Conservation (phyloP, 2,113 vertebrate species). For the Atlantisia rogersi region DNA sequence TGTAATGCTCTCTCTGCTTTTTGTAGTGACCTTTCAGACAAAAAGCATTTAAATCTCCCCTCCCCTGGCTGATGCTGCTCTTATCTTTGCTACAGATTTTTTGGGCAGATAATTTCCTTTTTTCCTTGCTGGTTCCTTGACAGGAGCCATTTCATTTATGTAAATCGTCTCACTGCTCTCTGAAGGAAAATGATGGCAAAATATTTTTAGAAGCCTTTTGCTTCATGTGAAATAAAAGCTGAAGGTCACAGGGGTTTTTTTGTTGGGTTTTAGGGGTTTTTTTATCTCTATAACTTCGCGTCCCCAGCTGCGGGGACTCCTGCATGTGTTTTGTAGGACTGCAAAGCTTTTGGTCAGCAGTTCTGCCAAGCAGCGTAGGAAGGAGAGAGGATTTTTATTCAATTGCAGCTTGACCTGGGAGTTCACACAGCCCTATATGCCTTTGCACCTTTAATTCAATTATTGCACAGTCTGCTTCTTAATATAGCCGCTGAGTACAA, state of each 20-base stretch:
- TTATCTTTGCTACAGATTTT: slow-evolving; percentile 58
- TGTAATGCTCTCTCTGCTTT: slow-evolving; percentile 13
- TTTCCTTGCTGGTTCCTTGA: slow-evolving; percentile 38
- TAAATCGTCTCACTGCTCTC: slow-evolving; percentile 48
- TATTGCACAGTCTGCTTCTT: slow-evolving; percentile 47
- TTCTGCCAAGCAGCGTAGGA: slow-evolving; percentile 40
- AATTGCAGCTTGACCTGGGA: slow-evolving; percentile 40
- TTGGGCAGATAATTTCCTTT: slow-evolving; percentile 41
- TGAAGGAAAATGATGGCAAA: neutral
- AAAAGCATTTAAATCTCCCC: slow-evolving; percentile 55
- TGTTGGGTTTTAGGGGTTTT: neutral
- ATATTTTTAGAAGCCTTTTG: slow-evolving; percentile 60
- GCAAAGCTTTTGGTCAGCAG: slow-evolving; percentile 45
- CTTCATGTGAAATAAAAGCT: neutral
- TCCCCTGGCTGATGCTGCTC: neutral
- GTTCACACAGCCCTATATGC: slow-evolving; percentile 28
- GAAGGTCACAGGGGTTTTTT: slow-evolving; percentile 42
- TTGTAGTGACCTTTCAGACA: slow-evolving; percentile 11
- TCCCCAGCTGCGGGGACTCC: slow-evolving; percentile 8
- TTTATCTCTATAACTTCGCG: slow-evolving; percentile 19
- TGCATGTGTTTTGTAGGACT: neutral
- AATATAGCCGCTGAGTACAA: slow-evolving; percentile 17
- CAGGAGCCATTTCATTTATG: slow-evolving; percentile 41
- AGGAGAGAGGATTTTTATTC: slow-evolving; percentile 52
- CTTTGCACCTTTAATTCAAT: slow-evolving; percentile 71